Percentiles rank a stretch among this genome's conserved stretches.
These are phyloP conservation scores for Hymenopus coronatus DNA, from an alignment of 2,888 invertebrate genomes.

Conservation along the genomic window DNA sequence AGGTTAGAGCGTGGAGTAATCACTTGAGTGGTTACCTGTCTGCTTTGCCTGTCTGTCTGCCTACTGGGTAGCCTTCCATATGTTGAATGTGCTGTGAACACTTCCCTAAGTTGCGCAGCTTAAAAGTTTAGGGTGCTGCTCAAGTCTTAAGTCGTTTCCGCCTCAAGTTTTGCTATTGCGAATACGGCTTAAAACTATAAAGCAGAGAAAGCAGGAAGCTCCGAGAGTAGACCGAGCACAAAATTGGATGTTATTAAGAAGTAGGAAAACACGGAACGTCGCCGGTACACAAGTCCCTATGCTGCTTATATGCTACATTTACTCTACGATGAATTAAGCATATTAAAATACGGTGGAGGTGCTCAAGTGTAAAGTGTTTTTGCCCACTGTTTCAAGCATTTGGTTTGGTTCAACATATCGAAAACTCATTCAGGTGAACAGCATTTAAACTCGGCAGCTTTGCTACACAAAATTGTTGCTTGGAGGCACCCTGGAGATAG, in stretches of 20 bases:
- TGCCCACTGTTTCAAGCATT: background rate
- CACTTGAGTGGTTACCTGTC: background rate
- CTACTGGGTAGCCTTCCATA: background rate
- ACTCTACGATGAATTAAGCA: background rate
- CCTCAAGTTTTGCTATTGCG: slow-evolving; percentile 1
- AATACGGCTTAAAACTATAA: slow-evolving; percentile 8
- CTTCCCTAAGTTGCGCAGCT: background rate
- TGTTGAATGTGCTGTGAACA: background rate
- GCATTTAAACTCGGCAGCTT: no score
- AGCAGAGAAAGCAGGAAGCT: background rate
- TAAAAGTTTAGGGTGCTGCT: background rate
- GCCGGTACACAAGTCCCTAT: background rate
- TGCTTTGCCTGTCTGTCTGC: background rate
- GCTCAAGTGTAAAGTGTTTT: background rate
- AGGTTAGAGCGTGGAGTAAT: background rate
- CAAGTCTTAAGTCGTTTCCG: background rate
- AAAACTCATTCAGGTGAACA: no score
- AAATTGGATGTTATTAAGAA: slow-evolving; percentile 17
- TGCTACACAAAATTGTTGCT: no score
- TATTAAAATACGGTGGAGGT: background rate
- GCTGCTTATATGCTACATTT: background rate
- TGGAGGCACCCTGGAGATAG: no score
- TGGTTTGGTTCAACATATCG: background rate
- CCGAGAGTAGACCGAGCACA: slow-evolving; percentile 4
- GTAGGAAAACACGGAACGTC: background rate